These are phyloP conservation scores for Cephus nigrinus DNA, from an alignment of 2,888 invertebrate genomes.

Conservation along the genomic window DNA sequence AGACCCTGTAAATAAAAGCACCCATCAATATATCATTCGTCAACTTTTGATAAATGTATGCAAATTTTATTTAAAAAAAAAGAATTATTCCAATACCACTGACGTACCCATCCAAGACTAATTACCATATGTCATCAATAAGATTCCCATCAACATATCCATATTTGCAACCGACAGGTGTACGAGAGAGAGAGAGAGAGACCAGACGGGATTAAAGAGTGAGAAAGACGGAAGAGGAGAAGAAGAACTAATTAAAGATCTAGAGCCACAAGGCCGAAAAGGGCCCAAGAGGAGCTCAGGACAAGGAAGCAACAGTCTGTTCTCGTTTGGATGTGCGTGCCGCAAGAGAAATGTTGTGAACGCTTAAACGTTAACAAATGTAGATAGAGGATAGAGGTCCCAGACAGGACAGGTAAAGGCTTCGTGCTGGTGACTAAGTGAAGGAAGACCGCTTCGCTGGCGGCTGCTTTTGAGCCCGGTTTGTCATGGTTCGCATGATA, in stretches of 20 bases:
- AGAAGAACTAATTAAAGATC: background rate
- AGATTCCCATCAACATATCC: background rate
- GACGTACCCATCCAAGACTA: background rate
- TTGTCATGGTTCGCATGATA: constrained; percentile 66
- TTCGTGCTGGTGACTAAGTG: constrained; percentile 46
- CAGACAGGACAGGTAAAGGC: constrained; percentile 53
- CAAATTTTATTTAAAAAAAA: background rate
- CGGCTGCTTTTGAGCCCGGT: constrained; percentile 64
- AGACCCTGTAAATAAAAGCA: background rate
- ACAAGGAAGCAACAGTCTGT: constrained; percentile 30
- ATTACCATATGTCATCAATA: background rate
- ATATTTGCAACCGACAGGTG: background rate
- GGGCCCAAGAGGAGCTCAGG: background rate
- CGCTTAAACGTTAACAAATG: constrained; percentile 65
- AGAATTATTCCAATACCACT: background rate
- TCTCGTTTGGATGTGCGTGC: constrained; percentile 41
- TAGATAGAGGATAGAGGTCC: constrained; percentile 44
- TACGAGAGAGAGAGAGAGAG: background rate
- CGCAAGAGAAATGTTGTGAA: constrained; percentile 60
- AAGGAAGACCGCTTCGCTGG: constrained; percentile 47
- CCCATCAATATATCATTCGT: background rate
- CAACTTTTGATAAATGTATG: background rate
- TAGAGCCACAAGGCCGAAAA: background rate
- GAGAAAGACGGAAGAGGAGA: background rate
- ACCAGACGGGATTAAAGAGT: background rate